These are phyloP conservation scores for Apodemia zela DNA, from an alignment of 2,888 invertebrate genomes.

Conservation along the genomic window DNA sequence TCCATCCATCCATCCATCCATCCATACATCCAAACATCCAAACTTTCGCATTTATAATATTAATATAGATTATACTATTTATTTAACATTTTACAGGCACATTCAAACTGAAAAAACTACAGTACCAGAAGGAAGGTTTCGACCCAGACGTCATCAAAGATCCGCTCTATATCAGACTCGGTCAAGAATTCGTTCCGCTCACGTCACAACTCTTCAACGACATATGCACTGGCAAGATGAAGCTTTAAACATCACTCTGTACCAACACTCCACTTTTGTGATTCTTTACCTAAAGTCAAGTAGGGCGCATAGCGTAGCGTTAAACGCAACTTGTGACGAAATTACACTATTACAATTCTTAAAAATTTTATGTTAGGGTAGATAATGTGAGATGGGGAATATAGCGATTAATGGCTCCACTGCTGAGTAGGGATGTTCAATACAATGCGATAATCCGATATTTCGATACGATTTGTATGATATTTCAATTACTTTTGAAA, in stretches of 20 bases:
- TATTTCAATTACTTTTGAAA: too few species aligned
- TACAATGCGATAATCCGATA: neutral
- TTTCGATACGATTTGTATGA: neutral
- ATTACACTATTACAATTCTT: neutral
- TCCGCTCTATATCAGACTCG: slow-evolving; percentile 84
- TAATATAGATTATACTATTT: too few species aligned
- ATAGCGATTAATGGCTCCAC: neutral
- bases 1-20: too few species aligned
- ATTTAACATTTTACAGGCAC: slow-evolving; percentile 82
- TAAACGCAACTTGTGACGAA: slow-evolving; percentile 2
- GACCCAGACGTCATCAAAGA: slow-evolving; percentile 86
- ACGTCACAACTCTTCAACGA: slow-evolving; percentile 81
- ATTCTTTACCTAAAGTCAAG: slow-evolving; percentile 16
- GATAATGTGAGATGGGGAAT: neutral
- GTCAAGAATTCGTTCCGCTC: slow-evolving; percentile 76
- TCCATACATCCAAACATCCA: too few species aligned
- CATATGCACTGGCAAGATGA: slow-evolving; percentile 73
- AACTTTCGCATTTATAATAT: too few species aligned
- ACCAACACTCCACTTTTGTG: slow-evolving; percentile 7
- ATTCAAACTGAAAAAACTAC: slow-evolving; percentile 94
- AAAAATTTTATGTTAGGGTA: slow-evolving; percentile 12
- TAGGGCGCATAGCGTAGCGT: slow-evolving; percentile 14
- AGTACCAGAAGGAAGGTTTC: slow-evolving; percentile 92
- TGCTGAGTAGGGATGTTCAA: neutral
- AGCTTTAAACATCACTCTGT: slow-evolving; percentile 47